phyloP scores from a whole-genome alignment of 2,113 vertebrate species.

The Mystacornis crossleyi region DNA sequence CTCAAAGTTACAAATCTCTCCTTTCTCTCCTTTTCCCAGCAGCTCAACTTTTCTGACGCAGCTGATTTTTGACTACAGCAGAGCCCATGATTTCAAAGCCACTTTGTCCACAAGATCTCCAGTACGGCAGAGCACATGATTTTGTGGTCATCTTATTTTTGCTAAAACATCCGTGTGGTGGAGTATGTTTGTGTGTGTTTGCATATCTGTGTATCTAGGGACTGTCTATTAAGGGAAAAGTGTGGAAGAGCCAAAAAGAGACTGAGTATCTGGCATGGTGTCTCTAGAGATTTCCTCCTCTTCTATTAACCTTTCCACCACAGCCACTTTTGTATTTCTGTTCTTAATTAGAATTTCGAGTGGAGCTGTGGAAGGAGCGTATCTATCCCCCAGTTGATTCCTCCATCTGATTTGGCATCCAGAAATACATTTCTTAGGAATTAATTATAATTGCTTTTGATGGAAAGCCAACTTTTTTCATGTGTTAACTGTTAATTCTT shows the following conservation, averaged over 20 bases:
- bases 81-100: not conserved
- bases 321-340: constrained; percentile 71
- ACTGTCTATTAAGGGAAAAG: not conserved
- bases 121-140: not conserved
- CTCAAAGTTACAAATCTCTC: not conserved
- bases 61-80: not conserved
- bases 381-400: constrained; percentile 65
- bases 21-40: not conserved
- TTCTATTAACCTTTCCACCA: constrained; percentile 73
- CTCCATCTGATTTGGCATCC: constrained; percentile 73
- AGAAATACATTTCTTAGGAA: constrained; percentile 66
- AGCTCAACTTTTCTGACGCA: not conserved
- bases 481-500: constrained; percentile 68
- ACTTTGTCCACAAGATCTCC: not conserved
- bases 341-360: constrained; percentile 75
- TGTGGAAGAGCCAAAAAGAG: constrained; percentile 16
- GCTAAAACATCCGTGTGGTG: not conserved
- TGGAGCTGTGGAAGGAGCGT: constrained; percentile 39
- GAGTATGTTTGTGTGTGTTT: not conserved
- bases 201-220: not conserved
- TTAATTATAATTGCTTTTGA: constrained; percentile 80
- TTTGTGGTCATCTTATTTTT: not conserved
- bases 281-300: constrained; percentile 59
- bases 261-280: constrained; percentile 25
- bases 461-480: constrained; percentile 71